phyloP scores from a whole-genome alignment of 92 coral and sea anemone species.

The Porites divaricata region DNA sequence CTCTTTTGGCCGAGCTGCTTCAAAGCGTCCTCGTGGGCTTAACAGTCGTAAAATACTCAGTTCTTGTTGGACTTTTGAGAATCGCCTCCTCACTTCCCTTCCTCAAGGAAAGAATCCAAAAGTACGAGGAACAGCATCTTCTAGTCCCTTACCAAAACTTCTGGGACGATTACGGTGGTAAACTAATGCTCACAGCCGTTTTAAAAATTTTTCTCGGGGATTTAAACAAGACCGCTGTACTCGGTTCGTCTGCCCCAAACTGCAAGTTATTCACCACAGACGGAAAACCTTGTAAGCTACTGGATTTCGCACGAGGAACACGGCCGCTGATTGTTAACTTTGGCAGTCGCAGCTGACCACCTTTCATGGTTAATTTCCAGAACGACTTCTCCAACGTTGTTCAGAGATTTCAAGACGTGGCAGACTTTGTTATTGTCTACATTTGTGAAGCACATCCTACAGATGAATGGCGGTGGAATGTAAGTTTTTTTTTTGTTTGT shows the following conservation, averaged over 20 bases:
- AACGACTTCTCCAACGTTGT: conserved; percentile 71
- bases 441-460: conserved; percentile 88
- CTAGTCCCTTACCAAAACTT: conserved; percentile 43
- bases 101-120: conserved; percentile 19
- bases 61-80: conserved; percentile 17
- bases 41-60: background rate
- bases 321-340: conserved; percentile 84
- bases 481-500: conserved; percentile 29
- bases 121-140: conserved; percentile 9
- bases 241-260: conserved; percentile 75
- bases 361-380: conserved; percentile 67
- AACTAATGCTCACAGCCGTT: conserved; percentile 8
- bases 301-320: conserved; percentile 59
- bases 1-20: conserved; percentile 5
- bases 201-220: conserved; percentile 26
- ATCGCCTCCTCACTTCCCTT: conserved; percentile 35
- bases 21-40: conserved; percentile 2
- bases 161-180: conserved; percentile 34
- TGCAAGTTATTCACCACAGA: conserved; percentile 57
- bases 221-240: conserved; percentile 38
- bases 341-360: conserved; percentile 85
- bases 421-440: conserved; percentile 88
- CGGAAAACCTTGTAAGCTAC: conserved; percentile 49
- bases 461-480: conserved; percentile 93
- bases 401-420: conserved; percentile 78